Conservation (phyloP, 2,113 vertebrate genomes). For the Daboia siamensis region DNA sequence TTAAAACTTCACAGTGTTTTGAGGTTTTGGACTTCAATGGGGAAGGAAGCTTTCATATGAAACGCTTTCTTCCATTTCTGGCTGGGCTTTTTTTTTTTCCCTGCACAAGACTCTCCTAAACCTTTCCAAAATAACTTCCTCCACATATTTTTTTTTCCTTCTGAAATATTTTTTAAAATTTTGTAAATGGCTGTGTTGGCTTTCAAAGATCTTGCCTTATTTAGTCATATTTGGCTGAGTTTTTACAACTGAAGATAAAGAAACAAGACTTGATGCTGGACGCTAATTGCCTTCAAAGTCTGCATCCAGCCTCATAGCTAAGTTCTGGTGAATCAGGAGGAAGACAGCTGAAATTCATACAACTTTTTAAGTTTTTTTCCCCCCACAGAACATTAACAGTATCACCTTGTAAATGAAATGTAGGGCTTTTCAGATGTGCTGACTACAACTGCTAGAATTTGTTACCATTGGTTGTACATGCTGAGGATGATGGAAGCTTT, state of each 20-base stretch:
- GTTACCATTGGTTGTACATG: neutral
- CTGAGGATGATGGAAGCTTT: neutral
- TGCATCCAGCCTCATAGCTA: too few relatives aligned
- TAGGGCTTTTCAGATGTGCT: neutral
- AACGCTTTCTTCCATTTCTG: constrained; percentile 30
- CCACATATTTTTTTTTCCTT: neutral
- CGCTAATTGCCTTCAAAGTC: neutral
- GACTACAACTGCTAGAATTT: neutral
- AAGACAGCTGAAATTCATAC: constrained; percentile 8
- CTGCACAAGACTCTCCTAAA: constrained; percentile 8
- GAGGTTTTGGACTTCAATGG: constrained; percentile 6
- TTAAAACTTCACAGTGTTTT: neutral
- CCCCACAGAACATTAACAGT: too few relatives aligned
- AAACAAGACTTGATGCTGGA: neutral
- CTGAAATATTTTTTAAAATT: neutral
- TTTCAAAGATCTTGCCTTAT: constrained; percentile 13
- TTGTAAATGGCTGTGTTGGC: neutral
- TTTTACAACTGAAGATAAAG: constrained; percentile 15
- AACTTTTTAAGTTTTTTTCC: fast-evolving
- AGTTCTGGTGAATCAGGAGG: neutral
- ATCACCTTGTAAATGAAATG: neutral
- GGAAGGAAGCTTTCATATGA: neutral
- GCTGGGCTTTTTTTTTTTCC: constrained; percentile 13
- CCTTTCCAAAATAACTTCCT: neutral
- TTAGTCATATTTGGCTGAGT: constrained; percentile 20